Base-by-base conservation (phyloP, 1,140 invertebrate genomes). In the Microplitis mediator region DNA sequence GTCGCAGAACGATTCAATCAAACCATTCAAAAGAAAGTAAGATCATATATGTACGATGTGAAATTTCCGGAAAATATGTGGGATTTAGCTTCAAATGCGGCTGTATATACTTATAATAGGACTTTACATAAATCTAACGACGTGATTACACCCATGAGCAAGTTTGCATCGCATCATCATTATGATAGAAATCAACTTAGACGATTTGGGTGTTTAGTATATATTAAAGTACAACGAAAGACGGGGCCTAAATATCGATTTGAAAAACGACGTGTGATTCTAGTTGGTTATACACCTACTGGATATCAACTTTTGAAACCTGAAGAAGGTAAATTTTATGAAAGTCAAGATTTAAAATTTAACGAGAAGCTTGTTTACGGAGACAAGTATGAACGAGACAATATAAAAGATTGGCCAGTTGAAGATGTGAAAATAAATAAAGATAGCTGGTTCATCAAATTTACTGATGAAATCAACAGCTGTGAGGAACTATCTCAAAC, bases 1-100 rank as follows among this genome's bases (percentile, higher is more conserved):
- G 73, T 79, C 4, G 64, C 80, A 8, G 81, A 87, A 72, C 45
- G 84, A 51, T 77, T 79, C 34, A 86, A 85, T 70, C 71, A 83
- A 58, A 85, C 78, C 0, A 72, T 85, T 4, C 74, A 77, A n/a
- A 74, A 79, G 6, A 76, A 75, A 62, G 78, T 80, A 4, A 35
- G 80, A 61, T 58, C 79, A 6, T 74, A 84, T 63, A 66, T 86
- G 23, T 65, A 72, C 13, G 78, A 85, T 58, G 69, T 76, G 36
- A 36, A 74, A 6, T 62, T 86, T 8, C 64, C 71, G n/a, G 32
- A 69, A 32, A 76, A 73, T 52, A 82, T 80, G 76, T 87, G 83
- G 80, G 81, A 80, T 65, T 76, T 82, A 61, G 80, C 82, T 8
- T 32, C 84, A 11, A 73, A 66, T 58, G 80, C 81, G 13, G 77